A percentile compares a stretch with the other conserved stretches of the same genome.
Evolutionary conservation across 53 echinoderm and acorn worm species (phyloP).

Genomic region (Echinometra lucunter): DNA sequence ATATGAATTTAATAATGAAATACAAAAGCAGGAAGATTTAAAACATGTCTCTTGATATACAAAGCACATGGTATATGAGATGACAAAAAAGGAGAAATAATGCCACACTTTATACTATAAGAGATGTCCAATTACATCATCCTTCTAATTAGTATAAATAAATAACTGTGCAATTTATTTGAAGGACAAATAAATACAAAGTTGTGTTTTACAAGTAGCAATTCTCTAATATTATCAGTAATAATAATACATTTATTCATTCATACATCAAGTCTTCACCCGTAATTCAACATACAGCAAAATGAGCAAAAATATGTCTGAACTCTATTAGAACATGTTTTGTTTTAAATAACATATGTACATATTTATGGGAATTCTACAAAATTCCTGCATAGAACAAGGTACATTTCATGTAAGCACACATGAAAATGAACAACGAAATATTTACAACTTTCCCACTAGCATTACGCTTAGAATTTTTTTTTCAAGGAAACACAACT

Average conservation of each 20-base stretch:
- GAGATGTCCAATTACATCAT: constrained; percentile 6
- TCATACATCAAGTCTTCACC: not conserved
- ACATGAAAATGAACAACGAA: constrained; percentile 37
- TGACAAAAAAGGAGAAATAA: constrained; percentile 14
- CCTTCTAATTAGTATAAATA: constrained; percentile 5
- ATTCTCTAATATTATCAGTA: not conserved
- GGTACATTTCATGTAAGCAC: constrained; percentile 22
- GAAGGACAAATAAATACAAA: constrained; percentile 43
- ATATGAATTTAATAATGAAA: not conserved
- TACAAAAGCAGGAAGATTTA: not conserved
- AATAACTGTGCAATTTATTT: constrained; percentile 14
- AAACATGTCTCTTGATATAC: not conserved
- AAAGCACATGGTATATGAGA: not conserved
- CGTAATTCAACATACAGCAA: constrained; percentile 59
- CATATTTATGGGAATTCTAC: constrained; percentile 39
- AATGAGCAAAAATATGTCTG: constrained; percentile 52
- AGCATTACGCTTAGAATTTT: not conserved
- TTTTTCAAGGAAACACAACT: not conserved
- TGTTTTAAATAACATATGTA: constrained; percentile 46
- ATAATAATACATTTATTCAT: constrained; percentile 12
- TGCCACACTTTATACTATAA: not conserved
- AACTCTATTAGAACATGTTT: not conserved
- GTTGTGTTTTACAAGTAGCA: not conserved
- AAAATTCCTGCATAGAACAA: constrained; percentile 61
- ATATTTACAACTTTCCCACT: constrained; percentile 3